Base-by-base conservation (phyloP, 2,113 vertebrate genomes). In the Heterochromis multidens region DNA sequence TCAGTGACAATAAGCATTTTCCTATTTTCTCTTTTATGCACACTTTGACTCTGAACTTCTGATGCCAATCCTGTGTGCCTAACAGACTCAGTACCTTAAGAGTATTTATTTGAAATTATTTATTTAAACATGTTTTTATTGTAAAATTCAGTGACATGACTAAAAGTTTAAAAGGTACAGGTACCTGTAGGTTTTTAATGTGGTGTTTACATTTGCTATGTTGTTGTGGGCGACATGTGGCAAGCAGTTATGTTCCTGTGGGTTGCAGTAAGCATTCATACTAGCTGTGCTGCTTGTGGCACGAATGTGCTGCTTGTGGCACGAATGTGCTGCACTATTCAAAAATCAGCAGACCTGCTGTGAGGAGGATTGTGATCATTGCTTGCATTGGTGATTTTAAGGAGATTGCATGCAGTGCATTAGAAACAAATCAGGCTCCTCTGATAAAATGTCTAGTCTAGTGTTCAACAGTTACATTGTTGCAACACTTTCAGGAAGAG, bases 41-140 rank as follows among this genome's bases (percentile, higher is more conserved):
- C 7, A 67, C 43, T 23, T 29, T 65, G 27, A 56, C 19, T 59
- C 17, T 86, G 46, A 84, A 80, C 29, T 85, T 88, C 46, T 84
- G 65, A 89, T 81, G 63, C 81, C 57, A 65, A 74, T 54, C 58
- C 77, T 59, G 43, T 85, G 83, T 88, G 88, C 87, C 85, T 85
- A 60, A 74, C 37, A 58, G 74, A 83, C n/a, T 9, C 40, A 17
- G 40, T 74, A 84, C 78, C n/a, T 54, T 78, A n/a, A 58, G 72
- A 23, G 56, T 93, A 93, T 95, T 95, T 94, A 95, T 91, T 91
- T 80, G 37, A 83, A 72, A 78, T 77, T 93, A 94, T 94, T 94
- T 94, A 94, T 94, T 93, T 40, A 56, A 43, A 65, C 29, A 60
- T 84, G 11, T 61, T 89, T 84, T 87, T 80, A 86, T 57, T 72